Percentiles rank a stretch among this genome's conserved stretches.
These are phyloP conservation scores for Miichthys miiuy DNA, from an alignment of 2,797 vertebrate genomes.

Conservation along the genomic window DNA sequence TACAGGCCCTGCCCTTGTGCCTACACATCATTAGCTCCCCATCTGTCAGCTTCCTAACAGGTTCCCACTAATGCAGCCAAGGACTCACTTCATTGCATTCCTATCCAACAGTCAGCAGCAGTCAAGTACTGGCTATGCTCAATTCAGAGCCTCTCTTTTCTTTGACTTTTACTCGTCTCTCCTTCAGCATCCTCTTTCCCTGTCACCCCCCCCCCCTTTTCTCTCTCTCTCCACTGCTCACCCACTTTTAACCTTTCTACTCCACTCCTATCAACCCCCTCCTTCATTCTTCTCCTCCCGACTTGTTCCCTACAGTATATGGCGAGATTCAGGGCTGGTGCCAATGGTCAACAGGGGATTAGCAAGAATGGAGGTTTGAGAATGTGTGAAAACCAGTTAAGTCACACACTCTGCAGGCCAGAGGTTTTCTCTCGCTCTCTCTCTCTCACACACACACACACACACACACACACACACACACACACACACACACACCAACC, in stretches of 20 bases:
- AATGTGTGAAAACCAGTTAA: conserved; percentile 77
- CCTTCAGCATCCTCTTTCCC: conserved; percentile 3
- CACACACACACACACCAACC: conserved; percentile 13
- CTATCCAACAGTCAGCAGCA: conserved; percentile 51
- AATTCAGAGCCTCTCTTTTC: background rate
- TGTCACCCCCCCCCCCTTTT: background rate
- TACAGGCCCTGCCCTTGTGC: conserved; percentile 74
- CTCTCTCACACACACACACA: background rate
- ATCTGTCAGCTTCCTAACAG: conserved; percentile 84
- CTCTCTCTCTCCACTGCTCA: background rate
- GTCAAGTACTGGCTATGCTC: background rate
- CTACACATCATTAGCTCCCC: conserved; percentile 81
- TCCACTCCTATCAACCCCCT: conserved; percentile 30
- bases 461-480: conserved; percentile 2
- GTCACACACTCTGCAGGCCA: conserved; percentile 48
- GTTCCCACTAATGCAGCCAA: conserved; percentile 78
- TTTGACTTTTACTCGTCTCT: conserved; percentile 6
- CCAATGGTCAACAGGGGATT: conserved; percentile 72
- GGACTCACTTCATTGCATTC: conserved; percentile 72
- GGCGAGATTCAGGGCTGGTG: conserved; percentile 56
- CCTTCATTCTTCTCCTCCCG: conserved; percentile 21
- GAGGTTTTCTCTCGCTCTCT: background rate
- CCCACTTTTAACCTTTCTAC: conserved; percentile 51
- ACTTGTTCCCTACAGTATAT: conserved; percentile 59
- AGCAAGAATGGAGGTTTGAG: conserved; percentile 59